Base-by-base conservation (phyloP, 2,113 vertebrate genomes). In the Pterocles orientalis region DNA sequence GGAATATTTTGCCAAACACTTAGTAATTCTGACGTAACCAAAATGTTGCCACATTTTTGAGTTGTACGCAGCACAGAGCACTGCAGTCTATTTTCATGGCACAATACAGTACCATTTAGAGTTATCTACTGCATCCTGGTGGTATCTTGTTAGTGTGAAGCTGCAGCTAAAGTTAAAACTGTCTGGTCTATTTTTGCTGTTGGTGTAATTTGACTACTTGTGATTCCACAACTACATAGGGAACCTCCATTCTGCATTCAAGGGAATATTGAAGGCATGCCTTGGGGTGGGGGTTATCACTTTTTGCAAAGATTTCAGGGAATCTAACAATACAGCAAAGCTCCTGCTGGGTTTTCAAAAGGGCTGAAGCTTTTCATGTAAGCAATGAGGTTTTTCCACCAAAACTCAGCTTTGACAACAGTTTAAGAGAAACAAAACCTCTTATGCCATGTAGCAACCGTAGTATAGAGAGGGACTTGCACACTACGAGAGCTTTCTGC, bases 21-120 rank as follows among this genome's bases (percentile, higher is more conserved):
- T 54, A 62, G 19, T 41, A 64, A 34, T 23, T 71, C 51, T 69
- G 64, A 28, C 33, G 10, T n/a, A 39, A 34, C 36, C 18, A 56
- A 53, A 68, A 18, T 8, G 8, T 15, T 65, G 31, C 48, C 34
- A 19, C 13, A 3, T 61, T n/a, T 79, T 71, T n/a, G 71, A 78
- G 73, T 5, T 61, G 11, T 51, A 12, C 31, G 15, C 25, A 14
- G 12, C 16, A 6, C 4, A 45, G 36, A 14, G 57, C 29, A 16
- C 36, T 54, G 64, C 29, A 12, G 26, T 45, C 64, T 15, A 3
- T 81, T 72, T 83, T 20, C 19, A 4, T 29, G 24, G 41, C 33
- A 3, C 25, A 10, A 1, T 6, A 1, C 11, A 54, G 51, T 17
- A 13, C 68, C 11, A 2, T 7, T 14, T 25, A 64, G 28, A 26